Evolutionary conservation across 2,888 invertebrate genomes (phyloP), one percentile per base, ranked within the genome.

Genomic region (Brenthis ino): DNA sequence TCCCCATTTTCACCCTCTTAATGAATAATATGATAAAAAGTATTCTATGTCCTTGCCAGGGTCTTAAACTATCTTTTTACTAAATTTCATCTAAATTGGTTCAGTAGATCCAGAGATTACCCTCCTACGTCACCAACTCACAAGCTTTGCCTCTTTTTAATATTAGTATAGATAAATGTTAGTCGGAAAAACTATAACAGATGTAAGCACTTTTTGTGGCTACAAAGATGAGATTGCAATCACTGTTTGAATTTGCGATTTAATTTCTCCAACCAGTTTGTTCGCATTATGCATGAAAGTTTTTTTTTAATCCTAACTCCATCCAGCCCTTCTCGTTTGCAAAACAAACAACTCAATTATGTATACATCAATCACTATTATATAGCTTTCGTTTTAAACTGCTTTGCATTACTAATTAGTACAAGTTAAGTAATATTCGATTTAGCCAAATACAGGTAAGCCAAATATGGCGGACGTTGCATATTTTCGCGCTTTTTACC

Each of bases 401-500:
- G 37, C 4, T 53, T 37, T 37, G 16, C 53, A 43, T 63, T 43
- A 63, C 20, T 63, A 63, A 63, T 63, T 63, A 63, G 53, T 51
- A 14, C 33, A 63, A 16, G n/a, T 51, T 37, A 63, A 63, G 37
- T 57, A 65, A 65, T 57, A 33, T n/a, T 65, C 20, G 14, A 43
- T 43, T 58, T 53, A 54, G 20, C 72, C 20, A 63, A 61, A 63
- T 37, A 53, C 53, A 43, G 43, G 53, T 63, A 53, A 63, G 53
- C 63, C 63, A 74, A 76, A 77, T 72, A 76, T 77, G 77, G 73
- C 72, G 57, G 67, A 58, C 20, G 68, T 68, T 37, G 67, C 63
- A 57, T 69, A 57, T 76, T 74, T 71, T 66, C 77, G 77, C 75
- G 72, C 78, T 80, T 82, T 84, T 80, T 80, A 77, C 80, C 74